These are phyloP conservation scores for Zaprionus lineosus DNA, from an alignment of 2,888 invertebrate genomes.

Conservation along the genomic window DNA sequence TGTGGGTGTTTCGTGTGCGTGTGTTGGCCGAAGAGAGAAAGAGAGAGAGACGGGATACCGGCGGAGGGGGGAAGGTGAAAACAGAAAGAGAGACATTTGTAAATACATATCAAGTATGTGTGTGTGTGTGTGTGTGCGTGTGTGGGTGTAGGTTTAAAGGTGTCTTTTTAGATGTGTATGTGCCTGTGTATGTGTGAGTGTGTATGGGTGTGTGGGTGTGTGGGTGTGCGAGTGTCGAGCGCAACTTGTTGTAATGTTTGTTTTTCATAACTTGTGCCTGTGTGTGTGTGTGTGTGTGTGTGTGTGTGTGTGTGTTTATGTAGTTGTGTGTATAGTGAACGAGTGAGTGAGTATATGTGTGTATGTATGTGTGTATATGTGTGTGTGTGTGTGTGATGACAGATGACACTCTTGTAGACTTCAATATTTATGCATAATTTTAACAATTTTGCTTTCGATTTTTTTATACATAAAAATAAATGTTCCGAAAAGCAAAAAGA, in stretches of 20 bases:
- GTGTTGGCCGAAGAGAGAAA: slow-evolving; percentile 25
- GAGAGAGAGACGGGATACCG: slow-evolving; percentile 33
- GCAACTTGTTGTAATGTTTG: slow-evolving; percentile 44
- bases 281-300: slow-evolving; percentile 32
- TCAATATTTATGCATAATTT: slow-evolving; percentile 52
- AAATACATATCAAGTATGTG: slow-evolving; percentile 40
- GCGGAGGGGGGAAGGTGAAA: slow-evolving; percentile 11
- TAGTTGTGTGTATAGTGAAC: no score
- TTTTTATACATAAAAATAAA: not conserved
- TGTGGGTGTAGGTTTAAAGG: no score
- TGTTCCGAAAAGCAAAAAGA: slow-evolving; percentile 10
- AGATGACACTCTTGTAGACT: slow-evolving; percentile 56
- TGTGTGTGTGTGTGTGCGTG: slow-evolving; percentile 15
- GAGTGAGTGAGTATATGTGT: no score
- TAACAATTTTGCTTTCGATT: slow-evolving; percentile 5
- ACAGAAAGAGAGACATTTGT: slow-evolving; percentile 53
- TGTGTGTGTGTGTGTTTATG: no score
- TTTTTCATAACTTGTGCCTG: not conserved
- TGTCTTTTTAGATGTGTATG: no score
- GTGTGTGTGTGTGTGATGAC: slow-evolving; percentile 52
- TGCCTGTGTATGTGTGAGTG: slow-evolving; percentile 21
- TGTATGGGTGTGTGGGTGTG: slow-evolving; percentile 14
- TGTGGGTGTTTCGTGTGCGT: slow-evolving; percentile 22
- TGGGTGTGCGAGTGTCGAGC: slow-evolving; percentile 36
- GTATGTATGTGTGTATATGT: slow-evolving; percentile 24